Percentiles rank a stretch among this genome's conserved stretches.
Conservation (phyloP, 2,113 vertebrate genomes). For the Siniperca chuatsi region DNA sequence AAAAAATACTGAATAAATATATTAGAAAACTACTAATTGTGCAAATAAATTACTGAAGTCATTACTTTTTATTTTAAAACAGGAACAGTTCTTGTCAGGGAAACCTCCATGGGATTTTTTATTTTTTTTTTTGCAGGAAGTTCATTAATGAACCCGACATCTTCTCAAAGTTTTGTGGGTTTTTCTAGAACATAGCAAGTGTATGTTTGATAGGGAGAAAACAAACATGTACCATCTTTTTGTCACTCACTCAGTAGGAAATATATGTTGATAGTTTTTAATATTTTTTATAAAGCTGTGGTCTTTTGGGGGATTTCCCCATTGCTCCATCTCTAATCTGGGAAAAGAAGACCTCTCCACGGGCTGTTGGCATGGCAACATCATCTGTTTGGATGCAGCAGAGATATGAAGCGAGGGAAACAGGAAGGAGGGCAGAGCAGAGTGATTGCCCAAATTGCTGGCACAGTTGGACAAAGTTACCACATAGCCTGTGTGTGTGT, state of each 20-base stretch:
- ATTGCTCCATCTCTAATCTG: slow-evolving; percentile 14
- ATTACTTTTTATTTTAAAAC: background rate
- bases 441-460: slow-evolving; percentile 47
- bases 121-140: background rate
- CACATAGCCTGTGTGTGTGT: slow-evolving; percentile 18
- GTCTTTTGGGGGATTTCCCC: slow-evolving; percentile 15
- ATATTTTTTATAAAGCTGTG: background rate
- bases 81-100: background rate
- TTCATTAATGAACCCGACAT: too few species aligned
- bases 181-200: background rate
- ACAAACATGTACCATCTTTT: background rate
- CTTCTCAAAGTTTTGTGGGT: background rate
- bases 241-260: background rate
- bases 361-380: slow-evolving; percentile 57
- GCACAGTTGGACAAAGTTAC: slow-evolving; percentile 52
- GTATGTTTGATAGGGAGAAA: background rate
- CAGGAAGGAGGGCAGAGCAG: background rate
- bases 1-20: background rate
- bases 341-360: slow-evolving; percentile 29
- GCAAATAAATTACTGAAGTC: background rate
- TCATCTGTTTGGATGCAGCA: slow-evolving; percentile 31
- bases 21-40: background rate
- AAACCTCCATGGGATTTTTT: background rate
- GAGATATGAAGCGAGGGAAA: slow-evolving; percentile 16
- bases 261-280: background rate